Base-by-base conservation (phyloP, 37 sponge, comb jelly and placozoan species). In the Petrosia ficiformis region DNA sequence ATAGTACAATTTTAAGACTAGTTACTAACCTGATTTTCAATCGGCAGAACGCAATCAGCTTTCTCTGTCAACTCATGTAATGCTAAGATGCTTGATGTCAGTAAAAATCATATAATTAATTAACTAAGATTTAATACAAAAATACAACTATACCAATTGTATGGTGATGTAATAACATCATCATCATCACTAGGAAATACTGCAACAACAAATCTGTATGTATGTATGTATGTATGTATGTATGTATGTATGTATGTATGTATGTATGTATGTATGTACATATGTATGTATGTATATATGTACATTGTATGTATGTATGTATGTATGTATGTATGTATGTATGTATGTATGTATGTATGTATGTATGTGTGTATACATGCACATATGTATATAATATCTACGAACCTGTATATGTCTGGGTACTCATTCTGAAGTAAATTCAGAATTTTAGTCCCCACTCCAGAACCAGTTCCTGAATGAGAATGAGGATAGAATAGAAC, bases 131-230 rank as follows among this genome's bases (percentile, higher is more conserved):
- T 67, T 1, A 42, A 35, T 6, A 35, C 25, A 71, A 26, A 71
- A 30, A 40, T 26, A 43, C 48, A 71, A 71, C 48, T 21, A 19
- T 48, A 94, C 90, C 93, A 89, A 84, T 98, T 98, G 73, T 98
- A 98, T 1, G 99, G 99, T 60, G 99, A 98, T 19, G 99, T 98
- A 25, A 98, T 95, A 58, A 98, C 99, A 79, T 98, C 99, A 84
- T 98, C 99, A 64, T 98, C 95, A 34, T 68, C 82, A 14, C 93
- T 92, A 30, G 99, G 99, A 76, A 88, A 98, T 48, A 98, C 99
- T 22, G 93, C 88, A 0, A 83, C 78, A 0, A 76, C 85, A 76
- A 98, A 98, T 37, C 94, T 89, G 34, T 59, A 72, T 1, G 19
- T 29, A 65, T 44, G 6, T 10, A 5, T n/a, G 5, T 4, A 3